These are phyloP conservation scores for Cantharis flavilabris DNA, from an alignment of 2,888 invertebrate genomes.

Conservation along the genomic window DNA sequence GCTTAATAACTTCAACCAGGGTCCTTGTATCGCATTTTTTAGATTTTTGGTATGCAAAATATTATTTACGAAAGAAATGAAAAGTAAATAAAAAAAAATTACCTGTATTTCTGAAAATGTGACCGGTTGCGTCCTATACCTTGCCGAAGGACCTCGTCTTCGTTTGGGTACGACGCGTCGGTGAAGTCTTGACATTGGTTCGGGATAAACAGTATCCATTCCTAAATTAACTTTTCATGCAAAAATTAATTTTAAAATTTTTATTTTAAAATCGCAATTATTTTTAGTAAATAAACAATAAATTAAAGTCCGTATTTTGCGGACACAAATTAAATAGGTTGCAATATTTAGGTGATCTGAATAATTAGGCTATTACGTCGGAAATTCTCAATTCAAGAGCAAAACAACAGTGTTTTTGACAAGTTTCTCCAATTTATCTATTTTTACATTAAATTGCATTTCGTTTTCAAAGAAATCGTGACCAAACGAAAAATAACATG, in stretches of 20 bases:
- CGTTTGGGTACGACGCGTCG: conserved; percentile 62
- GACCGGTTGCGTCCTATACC: conserved; percentile 72
- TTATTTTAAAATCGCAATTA: not conserved
- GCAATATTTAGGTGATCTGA: not conserved
- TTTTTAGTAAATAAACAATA: not conserved
- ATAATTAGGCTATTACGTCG: conserved; percentile 4
- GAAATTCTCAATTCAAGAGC: conserved; percentile 9
- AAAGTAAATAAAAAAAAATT: conserved; percentile 1
- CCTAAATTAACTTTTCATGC: conserved; percentile 39
- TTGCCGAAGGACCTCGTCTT: conserved; percentile 56
- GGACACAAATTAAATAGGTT: not conserved
- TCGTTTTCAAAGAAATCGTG: conserved; percentile 6
- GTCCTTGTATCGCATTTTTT: not conserved
- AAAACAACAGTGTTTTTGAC: conserved; percentile 34
- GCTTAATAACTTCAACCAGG: not conserved
- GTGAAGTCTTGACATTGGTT: conserved; percentile 66
- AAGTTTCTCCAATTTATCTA: conserved; percentile 28
- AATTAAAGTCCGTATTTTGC: not conserved
- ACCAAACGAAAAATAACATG: not conserved
- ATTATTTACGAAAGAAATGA: not conserved
- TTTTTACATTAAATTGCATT: conserved; percentile 34
- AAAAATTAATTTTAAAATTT: conserved; percentile 3
- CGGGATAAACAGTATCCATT: conserved; percentile 73
- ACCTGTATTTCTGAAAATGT: conserved; percentile 79
- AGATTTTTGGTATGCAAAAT: not conserved